Percentiles rank a stretch among this genome's conserved stretches.
Conservation (phyloP, 1,140 invertebrate genomes). For the Conus ventricosus region DNA sequence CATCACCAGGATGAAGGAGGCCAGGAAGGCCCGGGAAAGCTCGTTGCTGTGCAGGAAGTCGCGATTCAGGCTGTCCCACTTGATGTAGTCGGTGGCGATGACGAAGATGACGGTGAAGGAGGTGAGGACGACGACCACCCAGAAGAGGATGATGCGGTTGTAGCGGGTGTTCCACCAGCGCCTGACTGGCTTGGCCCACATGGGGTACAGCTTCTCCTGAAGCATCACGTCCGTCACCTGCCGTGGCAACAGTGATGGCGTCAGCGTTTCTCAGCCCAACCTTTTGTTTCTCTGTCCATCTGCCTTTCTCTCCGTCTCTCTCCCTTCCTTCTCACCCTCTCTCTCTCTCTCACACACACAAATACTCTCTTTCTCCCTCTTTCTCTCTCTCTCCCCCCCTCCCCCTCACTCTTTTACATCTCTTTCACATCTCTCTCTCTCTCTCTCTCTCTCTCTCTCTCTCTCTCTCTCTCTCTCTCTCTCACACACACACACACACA, state of each 20-base stretch:
- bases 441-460: no score
- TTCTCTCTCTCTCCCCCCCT: no score
- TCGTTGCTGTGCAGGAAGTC: conserved; percentile 78
- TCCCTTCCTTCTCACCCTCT: no score
- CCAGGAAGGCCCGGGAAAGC: conserved; percentile 77
- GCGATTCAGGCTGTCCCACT: conserved; percentile 77
- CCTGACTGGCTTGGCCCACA: conserved; percentile 74
- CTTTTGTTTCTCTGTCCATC: no score
- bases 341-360: no score
- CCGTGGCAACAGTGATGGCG: no score
- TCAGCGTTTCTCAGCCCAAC: background rate
- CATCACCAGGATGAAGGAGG: conserved; percentile 79
- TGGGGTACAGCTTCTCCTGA: conserved; percentile 78
- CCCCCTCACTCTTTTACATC: no score
- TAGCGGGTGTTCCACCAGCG: conserved; percentile 75
- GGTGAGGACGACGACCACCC: conserved; percentile 74
- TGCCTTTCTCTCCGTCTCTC: no score
- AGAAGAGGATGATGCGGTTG: conserved; percentile 78
- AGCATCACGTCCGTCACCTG: conserved; percentile 80
- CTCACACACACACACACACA: no score
- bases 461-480: no score
- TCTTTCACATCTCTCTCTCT: no score
- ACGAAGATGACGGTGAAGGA: conserved; percentile 77
- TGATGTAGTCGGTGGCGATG: conserved; percentile 78
- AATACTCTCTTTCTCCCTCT: no score